A percentile compares a stretch with the other conserved stretches of the same genome.
Conservation (phyloP, 2,888 invertebrate species). For the Rosalia funebris region DNA sequence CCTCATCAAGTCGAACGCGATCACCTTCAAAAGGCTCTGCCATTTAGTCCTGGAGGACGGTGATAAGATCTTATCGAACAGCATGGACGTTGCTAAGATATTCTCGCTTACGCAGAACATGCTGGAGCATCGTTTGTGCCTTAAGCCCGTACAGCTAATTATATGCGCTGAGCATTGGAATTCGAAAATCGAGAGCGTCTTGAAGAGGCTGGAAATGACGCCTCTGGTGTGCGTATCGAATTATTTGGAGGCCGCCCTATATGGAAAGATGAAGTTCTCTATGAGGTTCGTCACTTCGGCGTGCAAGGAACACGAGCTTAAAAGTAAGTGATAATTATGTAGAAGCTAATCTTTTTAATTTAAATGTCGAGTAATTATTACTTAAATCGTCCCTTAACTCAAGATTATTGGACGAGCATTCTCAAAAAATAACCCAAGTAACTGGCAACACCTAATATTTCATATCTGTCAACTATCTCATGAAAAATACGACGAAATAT, state of each 20-base stretch:
- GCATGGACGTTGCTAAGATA: constrained; percentile 65
- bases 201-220: constrained; percentile 66
- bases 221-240: constrained; percentile 77
- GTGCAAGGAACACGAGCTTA: constrained; percentile 60
- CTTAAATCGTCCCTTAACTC: neutral
- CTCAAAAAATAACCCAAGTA: too few species aligned
- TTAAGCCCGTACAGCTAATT: constrained; percentile 69
- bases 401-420: too few species aligned
- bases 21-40: constrained; percentile 72
- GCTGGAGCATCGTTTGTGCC: constrained; percentile 62
- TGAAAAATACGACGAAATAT: too few species aligned
- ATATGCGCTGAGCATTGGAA: constrained; percentile 75
- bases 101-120: constrained; percentile 64
- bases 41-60: constrained; percentile 78
- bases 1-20: constrained; percentile 64
- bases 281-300: constrained; percentile 59
- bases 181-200: constrained; percentile 67
- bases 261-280: constrained; percentile 68
- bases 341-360: neutral
- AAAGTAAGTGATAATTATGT: constrained; percentile 57
- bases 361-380: neutral
- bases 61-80: constrained; percentile 71
- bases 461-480: too few species aligned
- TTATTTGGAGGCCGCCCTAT: constrained; percentile 79
- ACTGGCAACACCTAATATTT: too few species aligned